Conservation (phyloP, 2,888 invertebrate species). For the Ectobius pallidus region DNA sequence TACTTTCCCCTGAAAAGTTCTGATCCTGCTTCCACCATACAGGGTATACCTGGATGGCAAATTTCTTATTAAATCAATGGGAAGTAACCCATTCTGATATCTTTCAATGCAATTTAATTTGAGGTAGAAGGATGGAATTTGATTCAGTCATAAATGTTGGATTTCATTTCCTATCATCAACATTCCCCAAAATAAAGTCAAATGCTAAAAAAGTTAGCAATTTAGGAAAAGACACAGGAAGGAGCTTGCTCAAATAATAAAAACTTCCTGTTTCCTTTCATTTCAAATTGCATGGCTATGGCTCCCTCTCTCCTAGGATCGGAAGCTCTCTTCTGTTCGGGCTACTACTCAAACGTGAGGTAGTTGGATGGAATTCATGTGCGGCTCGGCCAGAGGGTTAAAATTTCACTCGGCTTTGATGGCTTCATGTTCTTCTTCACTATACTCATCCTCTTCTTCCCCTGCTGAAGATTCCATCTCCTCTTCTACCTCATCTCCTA, state of each 20-base stretch:
- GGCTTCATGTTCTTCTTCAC: constrained; percentile 58
- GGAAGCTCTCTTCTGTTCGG: constrained; percentile 41
- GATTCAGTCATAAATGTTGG: constrained; percentile 38
- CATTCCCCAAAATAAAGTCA: background rate
- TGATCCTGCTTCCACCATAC: background rate
- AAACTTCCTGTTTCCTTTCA: constrained; percentile 2
- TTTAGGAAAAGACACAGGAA: constrained; percentile 23
- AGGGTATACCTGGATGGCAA: constrained; percentile 7
- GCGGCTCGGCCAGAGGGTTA: constrained; percentile 22
- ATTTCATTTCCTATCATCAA: background rate
- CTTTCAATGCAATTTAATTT: constrained; percentile 45
- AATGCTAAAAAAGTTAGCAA: constrained; percentile 21
- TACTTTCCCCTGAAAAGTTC: constrained; percentile 18
- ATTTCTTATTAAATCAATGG: background rate
- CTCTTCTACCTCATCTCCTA: constrained; percentile 53
- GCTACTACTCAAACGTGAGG: constrained; percentile 56
- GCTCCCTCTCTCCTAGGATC: constrained; percentile 18
- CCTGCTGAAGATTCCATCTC: constrained; percentile 62
- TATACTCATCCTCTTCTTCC: constrained; percentile 61
- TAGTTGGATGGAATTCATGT: constrained; percentile 63
- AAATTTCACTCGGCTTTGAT: constrained; percentile 54
- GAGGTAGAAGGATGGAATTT: constrained; percentile 77
- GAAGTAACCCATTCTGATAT: constrained; percentile 3
- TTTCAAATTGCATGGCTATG: constrained; percentile 13
- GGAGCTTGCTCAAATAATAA: constrained; percentile 8